Evolutionary conservation across 2,888 invertebrate species (phyloP), one percentile per base, ranked within the genome.

Genomic region (Phymatocera aterrima): DNA sequence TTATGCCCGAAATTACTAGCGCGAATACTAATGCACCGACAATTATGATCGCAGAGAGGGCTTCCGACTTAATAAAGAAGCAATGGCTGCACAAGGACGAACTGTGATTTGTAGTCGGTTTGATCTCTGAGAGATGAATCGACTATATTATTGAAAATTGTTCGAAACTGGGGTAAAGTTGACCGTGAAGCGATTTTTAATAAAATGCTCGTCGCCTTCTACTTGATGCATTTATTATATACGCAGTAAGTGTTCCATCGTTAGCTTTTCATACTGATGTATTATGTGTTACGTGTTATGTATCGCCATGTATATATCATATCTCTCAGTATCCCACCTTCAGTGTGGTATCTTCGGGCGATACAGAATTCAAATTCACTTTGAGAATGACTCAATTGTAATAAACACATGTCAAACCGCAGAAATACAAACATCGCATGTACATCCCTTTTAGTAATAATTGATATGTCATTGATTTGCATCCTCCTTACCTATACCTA

Each of bases 21-120:
- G 94, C 93, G 0, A 94, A 94, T 81, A 94, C 93, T 0, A 93
- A 94, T 83, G 93, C 94, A 0, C 92, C 94, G 0, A 89, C 91
- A 4, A 92, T 94, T 64, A 94, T 94, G 94, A 94, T 94, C 78
- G 94, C 92, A 0, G 94, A 94, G 84, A 94, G 93, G 85, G 94
- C 93, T 1, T 92, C 94, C 0, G 94, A 94, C 82, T 91, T 94
- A 88, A 93, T 95, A 40, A 94, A 93, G 81, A 88, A 92, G 78
- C 91, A 92, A 77, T 94, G 93, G 93, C 77, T 85, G 21, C 70
- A 81, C 0, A 83, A 83, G 79, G 90, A 91, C 48, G 84, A 86
- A 79, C 79, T 86, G 18, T 85, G 79, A 81, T 80, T 6, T 4
- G 10, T 3, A 21, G 18, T 24, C 8, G 79, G 0, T 60, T 24